Evolutionary conservation across 2,797 vertebrate genomes (phyloP), one percentile per base, ranked within the genome.

Genomic region (Galago senegalensis): DNA sequence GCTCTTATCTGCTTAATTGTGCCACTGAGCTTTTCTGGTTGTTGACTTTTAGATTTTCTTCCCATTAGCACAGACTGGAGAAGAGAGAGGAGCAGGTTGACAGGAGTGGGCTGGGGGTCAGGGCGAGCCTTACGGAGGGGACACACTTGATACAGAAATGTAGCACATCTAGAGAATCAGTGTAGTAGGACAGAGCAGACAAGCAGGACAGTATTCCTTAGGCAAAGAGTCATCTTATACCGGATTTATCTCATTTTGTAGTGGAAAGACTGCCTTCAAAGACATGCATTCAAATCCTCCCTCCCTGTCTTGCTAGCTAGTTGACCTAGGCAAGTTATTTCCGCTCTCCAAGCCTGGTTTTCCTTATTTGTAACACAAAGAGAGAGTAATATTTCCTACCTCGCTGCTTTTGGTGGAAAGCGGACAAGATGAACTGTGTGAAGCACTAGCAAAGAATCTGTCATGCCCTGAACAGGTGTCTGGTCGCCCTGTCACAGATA

Each of bases 11-110:
- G 20, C 85, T 60, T 73, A 53, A 82, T 84, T 67, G 46, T 81
- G 23, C 73, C 12, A 1, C 20, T 43, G 91, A 58, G 63, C 60
- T 96, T 87, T 65, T 53, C 61, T 56, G 58, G 34, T 25, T 72
- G 91, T 25, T 67, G 77, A 14, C 37, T 86, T 93, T 89, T 63
- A 87, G 34, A 61, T 88, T 91, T 61, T 92, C 13, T 87, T 93
- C 61, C 46, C 87, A 29, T 77, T 89, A 86, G 79, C 81, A 89
- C 87, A 87, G 73, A 21, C 53, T 82, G 40, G 7, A 20, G 43
- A 65, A 83, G 25, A 70, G 18, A 46, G 12, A 85, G 56, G 43
- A 76, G 12, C 13, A 34, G 1, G 17, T 60, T 53, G 27, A 27
- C 16, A 3, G 7, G 40, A 53, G 34, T n/a, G 56, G 9, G 1